These are phyloP conservation scores for Burhinus oedicnemus DNA, from an alignment of 2,113 vertebrate genomes.

Conservation along the genomic window DNA sequence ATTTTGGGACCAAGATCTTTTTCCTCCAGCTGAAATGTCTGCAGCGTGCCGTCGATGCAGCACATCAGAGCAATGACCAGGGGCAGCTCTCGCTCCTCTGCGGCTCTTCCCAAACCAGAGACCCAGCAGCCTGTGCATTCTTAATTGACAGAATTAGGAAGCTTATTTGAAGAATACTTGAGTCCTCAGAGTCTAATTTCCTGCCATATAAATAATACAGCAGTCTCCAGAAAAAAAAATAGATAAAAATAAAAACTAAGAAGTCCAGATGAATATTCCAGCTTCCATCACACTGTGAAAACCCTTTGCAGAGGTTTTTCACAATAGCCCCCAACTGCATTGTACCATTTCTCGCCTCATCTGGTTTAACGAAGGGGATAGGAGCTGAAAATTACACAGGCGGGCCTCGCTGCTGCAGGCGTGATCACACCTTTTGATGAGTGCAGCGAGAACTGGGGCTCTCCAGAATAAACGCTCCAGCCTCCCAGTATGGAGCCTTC, in stretches of 20 bases:
- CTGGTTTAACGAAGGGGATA: not conserved
- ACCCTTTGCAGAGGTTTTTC: slow-evolving; percentile 37
- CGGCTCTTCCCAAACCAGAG: slow-evolving; percentile 8
- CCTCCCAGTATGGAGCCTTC: not conserved
- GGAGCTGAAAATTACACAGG: slow-evolving; percentile 31
- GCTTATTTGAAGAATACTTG: slow-evolving; percentile 64
- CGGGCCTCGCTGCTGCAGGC: not conserved
- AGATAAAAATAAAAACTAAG: not conserved
- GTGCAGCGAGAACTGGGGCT: not conserved
- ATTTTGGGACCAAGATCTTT: not conserved
- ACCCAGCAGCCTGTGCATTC: slow-evolving; percentile 35
- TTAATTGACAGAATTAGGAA: slow-evolving; percentile 70
- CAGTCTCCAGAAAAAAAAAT: slow-evolving; percentile 16
- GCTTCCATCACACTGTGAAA: slow-evolving; percentile 28
- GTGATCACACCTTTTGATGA: slow-evolving; percentile 59
- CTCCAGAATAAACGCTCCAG: not conserved
- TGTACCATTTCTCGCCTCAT: slow-evolving; percentile 46
- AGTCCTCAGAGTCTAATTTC: slow-evolving; percentile 71
- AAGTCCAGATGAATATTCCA: not conserved
- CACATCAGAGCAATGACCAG: slow-evolving; percentile 44
- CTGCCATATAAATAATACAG: slow-evolving; percentile 69
- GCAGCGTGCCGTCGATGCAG: not conserved
- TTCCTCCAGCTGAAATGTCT: slow-evolving; percentile 9
- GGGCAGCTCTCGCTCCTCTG: not conserved
- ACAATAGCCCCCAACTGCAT: slow-evolving; percentile 1